Base-by-base conservation (phyloP, 2,888 invertebrate genomes). In the Fragum sueziense region DNA sequence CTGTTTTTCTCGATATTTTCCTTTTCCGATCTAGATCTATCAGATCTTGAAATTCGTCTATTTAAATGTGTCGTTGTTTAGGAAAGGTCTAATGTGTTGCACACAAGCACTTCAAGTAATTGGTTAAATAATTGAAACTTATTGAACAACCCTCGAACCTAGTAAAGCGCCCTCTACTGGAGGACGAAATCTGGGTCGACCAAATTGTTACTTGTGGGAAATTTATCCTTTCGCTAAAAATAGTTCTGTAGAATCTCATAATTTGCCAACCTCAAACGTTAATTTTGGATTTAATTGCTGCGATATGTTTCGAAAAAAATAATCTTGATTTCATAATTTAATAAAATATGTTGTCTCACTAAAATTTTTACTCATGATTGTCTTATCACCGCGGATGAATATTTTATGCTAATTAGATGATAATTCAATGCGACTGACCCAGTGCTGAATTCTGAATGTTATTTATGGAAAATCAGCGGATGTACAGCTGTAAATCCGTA, bases 381-480 rank as follows among this genome's bases (percentile, higher is more conserved):
- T n/a, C 71, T 81, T 74, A 78, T 81, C 74, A 34, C n/a, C 31
- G 85, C 85, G 86, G 47, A 85, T 47, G 85, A 72, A 84, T 80
- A 77, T 54, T 68, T 72, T 84, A 88, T 87, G 87, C 81, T 88
- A 88, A 88, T 84, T 70, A 79, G 70, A 81, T 84, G 84, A 76
- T 79, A 82, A 85, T 84, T 71, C 80, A 73, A 81, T 84, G 84
- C 77, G 80, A 79, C 74, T 89, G 89, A 89, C 88, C 88, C 85
- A 85, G 75, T 87, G 86, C 86, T 80, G 83, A 85, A 80, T 85
- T 87, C 70, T 82, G 69, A 51, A 74, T 82, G 86, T 88, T 89
- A 89, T 90, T 90, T 90, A 89, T 88, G 89, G 87, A 88, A 85
- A 77, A 80, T 75, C 84, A 82, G 86, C 87, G 87, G 87, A 88